phyloP scores from a whole-genome alignment of 2,888 invertebrate species.

The Branchipolynoe longqiensis region DNA sequence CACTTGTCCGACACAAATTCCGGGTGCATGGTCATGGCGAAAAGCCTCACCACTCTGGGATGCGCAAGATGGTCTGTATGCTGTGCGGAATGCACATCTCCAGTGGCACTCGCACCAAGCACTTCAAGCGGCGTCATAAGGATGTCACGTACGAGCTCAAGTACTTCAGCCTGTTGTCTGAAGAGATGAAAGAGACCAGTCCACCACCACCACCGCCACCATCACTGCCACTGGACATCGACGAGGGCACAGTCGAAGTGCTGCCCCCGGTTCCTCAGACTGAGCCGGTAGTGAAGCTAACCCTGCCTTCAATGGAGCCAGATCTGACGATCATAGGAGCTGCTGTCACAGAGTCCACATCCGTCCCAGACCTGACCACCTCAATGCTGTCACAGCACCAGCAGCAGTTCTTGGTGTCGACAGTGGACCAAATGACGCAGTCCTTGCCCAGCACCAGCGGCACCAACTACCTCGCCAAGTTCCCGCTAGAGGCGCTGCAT shows the following conservation, averaged over 20 bases:
- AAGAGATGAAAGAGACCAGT: not conserved
- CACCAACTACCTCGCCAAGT: not conserved
- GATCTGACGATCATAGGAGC: not conserved
- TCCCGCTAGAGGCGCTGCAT: not conserved
- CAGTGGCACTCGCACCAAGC: conserved; percentile 12
- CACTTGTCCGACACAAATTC: conserved; percentile 11
- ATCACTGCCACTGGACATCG: not conserved
- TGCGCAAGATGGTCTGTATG: not conserved
- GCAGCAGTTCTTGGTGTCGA: too few relatives aligned
- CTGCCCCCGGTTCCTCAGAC: too few relatives aligned
- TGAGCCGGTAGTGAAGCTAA: not conserved
- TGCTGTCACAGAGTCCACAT: not conserved
- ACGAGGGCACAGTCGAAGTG: not conserved
- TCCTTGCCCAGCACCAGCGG: not conserved
- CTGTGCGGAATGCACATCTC: not conserved
- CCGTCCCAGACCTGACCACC: too few relatives aligned
- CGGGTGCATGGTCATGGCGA: not conserved
- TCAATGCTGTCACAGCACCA: too few relatives aligned
- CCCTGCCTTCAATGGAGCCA: not conserved
- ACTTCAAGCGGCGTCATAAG: conserved; percentile 29
- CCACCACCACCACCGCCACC: too few relatives aligned
- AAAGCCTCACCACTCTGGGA: conserved; percentile 1
- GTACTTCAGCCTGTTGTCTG: not conserved
- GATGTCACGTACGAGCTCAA: not conserved
- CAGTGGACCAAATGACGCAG: not conserved